Evolutionary conservation across 2,113 vertebrate species (phyloP), one percentile per base, ranked within the genome.

Genomic region (Merops nubicus): DNA sequence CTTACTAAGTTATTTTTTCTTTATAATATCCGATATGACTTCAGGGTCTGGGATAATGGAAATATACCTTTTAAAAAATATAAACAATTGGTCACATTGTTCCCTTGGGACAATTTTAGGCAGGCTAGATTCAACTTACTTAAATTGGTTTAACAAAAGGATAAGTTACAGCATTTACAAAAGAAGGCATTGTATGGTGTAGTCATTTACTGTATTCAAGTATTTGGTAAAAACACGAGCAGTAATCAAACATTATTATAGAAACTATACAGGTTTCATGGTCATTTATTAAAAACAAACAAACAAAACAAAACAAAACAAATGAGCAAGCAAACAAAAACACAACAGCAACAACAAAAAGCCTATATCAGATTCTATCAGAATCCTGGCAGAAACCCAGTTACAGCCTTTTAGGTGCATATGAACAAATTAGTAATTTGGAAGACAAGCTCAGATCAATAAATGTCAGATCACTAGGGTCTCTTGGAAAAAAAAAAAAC

Each of bases 371-470:
- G 34, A 82, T 76, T 81, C 48, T 91, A 45, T 9, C 45, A 68
- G 54, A 67, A 82, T 59, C 47, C 62, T 68, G 59, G 53, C 34
- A 87, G 82, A 94, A 95, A 84, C 26, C 6, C 0, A 0, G 1
- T 38, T 64, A 88, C 26, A 93, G 42, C 31, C 48, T 82, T 69
- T 95, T 91, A 89, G 82, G 29, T 88, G 63, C 38, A 48, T 40
- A 74, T 29, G 93, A 91, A 88, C 74, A 88, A 93, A 96, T 88
- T 18, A 91, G 69, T 25, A 91, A 77, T 89, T 90, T 74, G 36
- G 81, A 89, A 92, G 83, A 91, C 67, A 95, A 91, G 15, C 21
- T 93, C 40, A 36, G 76, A 95, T 97, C 93, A 93, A 88, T 93
- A 67, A 18, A 51, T 68, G 72, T 83, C 93, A 96, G 73, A 93